These are phyloP conservation scores for Phyllostomus discolor DNA, from an alignment of 2,113 vertebrate genomes.

Conservation along the genomic window DNA sequence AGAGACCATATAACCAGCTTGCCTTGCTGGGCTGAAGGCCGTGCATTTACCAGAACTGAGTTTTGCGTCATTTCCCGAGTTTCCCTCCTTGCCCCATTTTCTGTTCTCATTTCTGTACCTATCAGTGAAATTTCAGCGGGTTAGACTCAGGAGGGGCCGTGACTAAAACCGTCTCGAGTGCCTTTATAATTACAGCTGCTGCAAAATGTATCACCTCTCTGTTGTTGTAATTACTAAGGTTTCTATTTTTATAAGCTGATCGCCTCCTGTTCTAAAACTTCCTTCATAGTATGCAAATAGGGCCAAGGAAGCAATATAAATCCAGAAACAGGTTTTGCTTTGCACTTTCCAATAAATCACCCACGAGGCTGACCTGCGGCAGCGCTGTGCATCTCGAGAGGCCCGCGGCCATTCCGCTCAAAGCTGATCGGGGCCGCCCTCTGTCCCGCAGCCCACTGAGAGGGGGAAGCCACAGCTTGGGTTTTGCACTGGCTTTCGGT, in stretches of 20 bases:
- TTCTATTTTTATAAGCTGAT: constrained; percentile 39
- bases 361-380: not conserved
- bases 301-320: not conserved
- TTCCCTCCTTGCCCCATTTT: not conserved
- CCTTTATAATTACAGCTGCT: constrained; percentile 8
- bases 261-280: constrained; percentile 5
- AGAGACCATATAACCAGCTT: not conserved
- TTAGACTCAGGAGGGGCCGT: not conserved
- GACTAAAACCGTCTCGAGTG: not conserved
- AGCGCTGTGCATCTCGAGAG: not conserved
- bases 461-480: not conserved
- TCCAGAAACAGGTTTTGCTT: not conserved
- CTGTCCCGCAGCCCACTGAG: not conserved
- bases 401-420: not conserved
- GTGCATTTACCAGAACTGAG: not conserved
- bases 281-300: constrained; percentile 10
- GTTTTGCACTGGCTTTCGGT: not conserved
- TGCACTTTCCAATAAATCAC: not conserved
- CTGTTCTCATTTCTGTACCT: not conserved
- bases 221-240: constrained; percentile 8
- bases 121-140: constrained; percentile 41
- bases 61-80: not conserved
- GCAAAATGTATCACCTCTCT: not conserved
- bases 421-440: not conserved
- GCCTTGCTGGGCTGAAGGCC: not conserved